Evolutionary conservation across 2,797 vertebrate species (phyloP).

Genomic region (Pogonophryne albipinna): DNA sequence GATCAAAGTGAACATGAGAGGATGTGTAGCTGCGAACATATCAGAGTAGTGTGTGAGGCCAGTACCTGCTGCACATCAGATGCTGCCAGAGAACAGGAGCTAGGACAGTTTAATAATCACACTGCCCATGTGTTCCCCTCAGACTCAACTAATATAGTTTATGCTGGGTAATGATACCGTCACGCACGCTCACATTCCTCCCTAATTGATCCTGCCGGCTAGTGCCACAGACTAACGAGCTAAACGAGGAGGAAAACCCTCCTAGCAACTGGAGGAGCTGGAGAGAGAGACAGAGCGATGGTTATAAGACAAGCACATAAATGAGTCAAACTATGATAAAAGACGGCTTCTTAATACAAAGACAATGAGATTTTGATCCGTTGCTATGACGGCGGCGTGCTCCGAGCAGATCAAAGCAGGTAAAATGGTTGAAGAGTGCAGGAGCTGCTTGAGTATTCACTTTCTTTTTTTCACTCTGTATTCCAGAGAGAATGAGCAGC

Average conservation of each 20-base stretch:
- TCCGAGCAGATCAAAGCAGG: conserved; percentile 81
- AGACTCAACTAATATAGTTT: conserved; percentile 83
- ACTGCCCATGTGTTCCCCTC: conserved; percentile 76
- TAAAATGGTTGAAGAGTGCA: conserved; percentile 82
- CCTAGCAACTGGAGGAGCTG: conserved; percentile 69
- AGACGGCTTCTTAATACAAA: conserved; percentile 67
- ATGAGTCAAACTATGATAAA: conserved; percentile 73
- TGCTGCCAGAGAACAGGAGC: conserved; percentile 62
- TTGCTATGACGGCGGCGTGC: conserved; percentile 72
- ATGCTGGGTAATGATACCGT: conserved; percentile 83
- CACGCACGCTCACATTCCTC: conserved; percentile 79
- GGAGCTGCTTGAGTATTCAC: conserved; percentile 83
- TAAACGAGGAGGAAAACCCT: conserved; percentile 83
- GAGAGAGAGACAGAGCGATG: conserved; percentile 49
- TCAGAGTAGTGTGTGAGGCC: conserved; percentile 50
- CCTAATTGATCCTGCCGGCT: conserved; percentile 85
- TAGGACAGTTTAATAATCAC: conserved; percentile 68
- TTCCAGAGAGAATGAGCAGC: conserved; percentile 73
- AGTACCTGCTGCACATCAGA: conserved; percentile 66
- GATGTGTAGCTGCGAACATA: conserved; percentile 48
- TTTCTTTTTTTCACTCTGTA: conserved; percentile 74
- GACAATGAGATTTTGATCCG: conserved; percentile 70
- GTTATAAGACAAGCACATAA: conserved; percentile 75
- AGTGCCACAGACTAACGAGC: conserved; percentile 81
- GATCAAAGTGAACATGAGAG: conserved; percentile 65